Evolutionary conservation across 2,113 vertebrate species (phyloP), one percentile per base, ranked within the genome.

Genomic region (Tympanuchus pallidicinctus): DNA sequence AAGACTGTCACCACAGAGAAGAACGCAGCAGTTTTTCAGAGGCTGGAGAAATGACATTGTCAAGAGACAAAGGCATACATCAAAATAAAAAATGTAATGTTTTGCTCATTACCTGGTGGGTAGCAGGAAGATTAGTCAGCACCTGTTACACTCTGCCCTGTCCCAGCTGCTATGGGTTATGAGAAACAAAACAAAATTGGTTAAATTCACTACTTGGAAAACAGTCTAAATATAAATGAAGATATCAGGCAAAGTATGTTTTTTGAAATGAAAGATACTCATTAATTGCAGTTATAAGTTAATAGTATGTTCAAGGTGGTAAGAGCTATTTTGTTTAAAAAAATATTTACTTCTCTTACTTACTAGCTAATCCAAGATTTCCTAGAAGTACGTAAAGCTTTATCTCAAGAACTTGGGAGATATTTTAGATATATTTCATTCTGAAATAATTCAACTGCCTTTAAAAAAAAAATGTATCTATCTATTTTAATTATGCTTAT

Each of bases 71-170:
- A 95, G 38, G 25, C 32, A 85, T 82, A 45, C 34, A 77, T 80
- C 83, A 95, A 92, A 94, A 81, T 85, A 90, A 90, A 93, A 94
- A 90, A 83, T 34, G 13, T 38, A 13, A 10, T 73, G 24, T 71
- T 89, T 90, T 84, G 28, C 32, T 64, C 71, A 52, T 93, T 90
- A 82, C 65, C 57, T 81, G 36, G 52, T 69, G n/a, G 57, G 72
- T 57, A 88, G 48, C 52, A 21, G 61, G 50, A 83, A 70, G 27
- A 30, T 42, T 80, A 60, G 64, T 88, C 36, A 81, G 28, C 64
- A 71, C 86, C 67, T 91, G 71, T 88, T 85, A 50, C 57, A 21
- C 25, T 67, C 38, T 40, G 71, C 43, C 22, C 27, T 4, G 13
- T 72, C 25, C 4, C 8, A 81, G 63, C 11, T 88, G 34, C n/a